Conservation (phyloP, 2,113 vertebrate genomes). For the Cranoglanis bouderius region DNA sequence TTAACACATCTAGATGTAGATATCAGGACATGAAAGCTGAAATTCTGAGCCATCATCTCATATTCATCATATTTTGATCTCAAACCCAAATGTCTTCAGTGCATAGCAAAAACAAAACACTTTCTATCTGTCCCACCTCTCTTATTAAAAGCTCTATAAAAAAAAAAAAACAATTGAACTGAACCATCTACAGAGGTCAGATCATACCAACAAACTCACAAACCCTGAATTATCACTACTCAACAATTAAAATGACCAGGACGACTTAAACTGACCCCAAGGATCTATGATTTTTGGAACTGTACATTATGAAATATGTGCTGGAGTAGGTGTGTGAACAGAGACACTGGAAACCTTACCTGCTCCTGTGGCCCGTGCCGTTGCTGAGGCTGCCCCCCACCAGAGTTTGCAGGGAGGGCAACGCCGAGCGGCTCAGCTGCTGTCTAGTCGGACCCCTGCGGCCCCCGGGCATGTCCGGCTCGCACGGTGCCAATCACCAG, state of each 20-base stretch:
- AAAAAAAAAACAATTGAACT: neutral
- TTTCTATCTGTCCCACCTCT: neutral
- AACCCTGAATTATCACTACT: neutral
- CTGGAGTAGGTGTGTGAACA: neutral
- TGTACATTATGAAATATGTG: neutral
- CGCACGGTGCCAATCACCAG: slow-evolving; percentile 62
- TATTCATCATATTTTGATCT: neutral
- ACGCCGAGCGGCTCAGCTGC: slow-evolving; percentile 95
- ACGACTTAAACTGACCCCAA: neutral
- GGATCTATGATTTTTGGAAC: neutral
- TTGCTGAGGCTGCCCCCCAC: slow-evolving; percentile 91
- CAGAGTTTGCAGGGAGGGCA: slow-evolving; percentile 96
- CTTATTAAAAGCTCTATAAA: neutral
- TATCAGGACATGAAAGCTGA: neutral
- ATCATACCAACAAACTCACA: neutral
- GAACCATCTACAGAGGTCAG: neutral
- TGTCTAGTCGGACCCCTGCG: slow-evolving; percentile 99
- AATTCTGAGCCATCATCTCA: neutral
- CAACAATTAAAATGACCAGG: neutral
- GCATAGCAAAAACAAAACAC: neutral
- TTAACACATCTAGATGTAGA: neutral
- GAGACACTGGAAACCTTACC: slow-evolving; percentile 67
- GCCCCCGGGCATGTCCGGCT: slow-evolving; percentile 94
- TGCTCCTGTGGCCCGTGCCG: slow-evolving; percentile 89
- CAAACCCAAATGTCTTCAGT: neutral